These are phyloP conservation scores for Eucera pruinosa DNA, from an alignment of 2,888 invertebrate species.

Conservation along the genomic window DNA sequence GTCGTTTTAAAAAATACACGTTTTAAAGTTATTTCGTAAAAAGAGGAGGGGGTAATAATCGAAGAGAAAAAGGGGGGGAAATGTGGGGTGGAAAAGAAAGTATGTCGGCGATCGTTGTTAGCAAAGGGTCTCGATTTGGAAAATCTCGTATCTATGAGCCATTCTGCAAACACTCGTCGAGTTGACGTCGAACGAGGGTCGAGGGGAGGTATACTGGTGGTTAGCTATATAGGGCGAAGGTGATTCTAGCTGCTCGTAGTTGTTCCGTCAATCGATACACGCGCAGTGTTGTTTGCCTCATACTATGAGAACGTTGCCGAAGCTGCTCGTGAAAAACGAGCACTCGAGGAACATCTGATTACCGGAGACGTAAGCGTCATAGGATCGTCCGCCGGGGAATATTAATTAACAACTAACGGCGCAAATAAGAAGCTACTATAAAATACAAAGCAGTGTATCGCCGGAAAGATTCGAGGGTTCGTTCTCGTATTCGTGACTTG, in stretches of 20 bases:
- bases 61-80: constrained; percentile 5
- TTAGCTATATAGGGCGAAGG: constrained; percentile 53
- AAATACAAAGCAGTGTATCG: constrained; percentile 9
- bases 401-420: too few relatives aligned
- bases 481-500: constrained; percentile 19
- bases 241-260: constrained; percentile 59
- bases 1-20: background rate
- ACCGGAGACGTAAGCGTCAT: constrained; percentile 12
- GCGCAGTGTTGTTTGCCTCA: constrained; percentile 68
- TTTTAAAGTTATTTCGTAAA: constrained; percentile 7
- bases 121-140: constrained; percentile 52
- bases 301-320: constrained; percentile 59
- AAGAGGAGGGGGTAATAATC: constrained; percentile 20
- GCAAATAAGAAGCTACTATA: background rate
- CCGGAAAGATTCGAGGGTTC: constrained; percentile 11
- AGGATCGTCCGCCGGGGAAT: background rate
- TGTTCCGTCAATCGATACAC: constrained; percentile 68
- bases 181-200: constrained; percentile 28
- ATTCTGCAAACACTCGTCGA: constrained; percentile 58
- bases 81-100: background rate
- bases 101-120: constrained; percentile 48
- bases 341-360: constrained; percentile 5
- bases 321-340: constrained; percentile 31
- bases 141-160: constrained; percentile 49
- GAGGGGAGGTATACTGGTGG: constrained; percentile 36